Base-by-base conservation (phyloP, 2,888 invertebrate species). In the Spisula subtruncata region DNA sequence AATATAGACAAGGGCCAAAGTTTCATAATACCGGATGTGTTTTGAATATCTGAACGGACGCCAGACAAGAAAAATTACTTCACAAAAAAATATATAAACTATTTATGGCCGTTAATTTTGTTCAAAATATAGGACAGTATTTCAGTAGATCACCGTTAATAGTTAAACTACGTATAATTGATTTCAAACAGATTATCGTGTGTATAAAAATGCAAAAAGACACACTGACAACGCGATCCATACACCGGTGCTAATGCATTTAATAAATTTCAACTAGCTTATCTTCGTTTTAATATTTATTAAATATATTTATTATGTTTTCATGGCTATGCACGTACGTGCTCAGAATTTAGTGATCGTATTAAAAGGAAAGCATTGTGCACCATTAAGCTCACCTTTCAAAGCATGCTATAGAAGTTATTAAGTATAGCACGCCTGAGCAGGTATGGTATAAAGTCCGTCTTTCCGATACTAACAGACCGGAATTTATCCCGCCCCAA, bases 401-500 rank as follows among this genome's bases (percentile, higher is more conserved):
- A 35, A 25, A n/a, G n/a, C n/a, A n/a, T n/a, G n/a, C n/a, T n/a
- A n/a, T n/a, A 14, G 35, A 75, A 18, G 32, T 75, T 32, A 75
- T 75, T 75, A 75, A 35, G 12, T 18, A 18, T 35, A 41, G 32
- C 12, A 35, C 35, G 75, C 75, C 32, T 75, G 16, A 75, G 18
- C 32, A 32, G 32, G 35, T 18, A 35, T 75, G 35, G 16, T 75
- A 75, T 35, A 75, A 35, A 75, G 75, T 35, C 32, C 75, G 4
- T 2, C 32, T 32, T 75, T 75, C 75, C 75, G 75, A 32, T 75
- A 75, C 35, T 75, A 2, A 20, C 18, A 18, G 75, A 75, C 16
- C 75, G 75, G 75, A 75, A 32, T 75, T 75, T 75, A 75, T 16
- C 29, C 75, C 75, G 75, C 75, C 75, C 32, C 4, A 16, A 14